These are phyloP conservation scores for Rousettus madagascariensis DNA, from an alignment of 2,797 vertebrate genomes.

Conservation along the genomic window DNA sequence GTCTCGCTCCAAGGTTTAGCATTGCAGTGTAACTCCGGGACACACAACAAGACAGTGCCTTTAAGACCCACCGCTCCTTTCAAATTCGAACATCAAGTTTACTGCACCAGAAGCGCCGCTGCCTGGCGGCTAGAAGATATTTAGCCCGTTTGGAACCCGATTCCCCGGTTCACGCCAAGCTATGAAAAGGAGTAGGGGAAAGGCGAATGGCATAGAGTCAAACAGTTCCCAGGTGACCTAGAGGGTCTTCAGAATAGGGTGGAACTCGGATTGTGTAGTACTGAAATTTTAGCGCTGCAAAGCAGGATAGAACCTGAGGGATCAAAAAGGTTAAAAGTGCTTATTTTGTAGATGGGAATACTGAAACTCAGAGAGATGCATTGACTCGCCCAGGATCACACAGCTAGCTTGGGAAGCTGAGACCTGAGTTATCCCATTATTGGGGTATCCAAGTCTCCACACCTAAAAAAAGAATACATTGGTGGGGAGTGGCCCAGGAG, in stretches of 20 bases:
- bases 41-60: constrained; percentile 25
- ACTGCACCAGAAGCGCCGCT: background rate
- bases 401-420: background rate
- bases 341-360: background rate
- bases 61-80: background rate
- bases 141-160: background rate
- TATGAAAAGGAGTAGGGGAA: background rate
- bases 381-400: background rate
- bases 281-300: background rate
- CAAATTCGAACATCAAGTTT: constrained; percentile 30
- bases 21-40: constrained; percentile 62
- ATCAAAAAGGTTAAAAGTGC: background rate
- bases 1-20: constrained; percentile 37
- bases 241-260: background rate
- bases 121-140: background rate
- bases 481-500: background rate
- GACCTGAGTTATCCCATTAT: background rate
- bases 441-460: background rate
- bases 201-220: background rate
- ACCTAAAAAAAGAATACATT: background rate
- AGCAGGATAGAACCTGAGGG: background rate
- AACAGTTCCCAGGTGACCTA: constrained; percentile 37
- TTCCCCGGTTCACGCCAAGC: background rate
- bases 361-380: background rate
- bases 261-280: background rate